These are phyloP conservation scores for Drosophila gunungcola DNA, from an alignment of 1,140 invertebrate species.

Conservation along the genomic window DNA sequence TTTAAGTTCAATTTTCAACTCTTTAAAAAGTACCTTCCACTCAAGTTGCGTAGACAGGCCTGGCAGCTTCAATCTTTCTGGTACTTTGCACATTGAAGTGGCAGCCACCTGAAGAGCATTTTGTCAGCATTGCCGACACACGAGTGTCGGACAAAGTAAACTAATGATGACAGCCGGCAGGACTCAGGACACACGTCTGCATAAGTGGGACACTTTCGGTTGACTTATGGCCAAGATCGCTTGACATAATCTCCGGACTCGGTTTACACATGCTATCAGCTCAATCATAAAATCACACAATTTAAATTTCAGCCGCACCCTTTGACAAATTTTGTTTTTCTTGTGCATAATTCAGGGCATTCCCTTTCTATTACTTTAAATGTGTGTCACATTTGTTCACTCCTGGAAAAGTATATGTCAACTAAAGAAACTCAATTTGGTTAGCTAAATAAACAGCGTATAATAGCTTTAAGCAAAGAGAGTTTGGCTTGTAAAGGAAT, in stretches of 20 bases:
- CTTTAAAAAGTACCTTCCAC: constrained; percentile 27
- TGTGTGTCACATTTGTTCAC: neutral
- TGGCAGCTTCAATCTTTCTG: constrained; percentile 46
- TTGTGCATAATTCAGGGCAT: constrained; percentile 50
- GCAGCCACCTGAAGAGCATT: constrained; percentile 46
- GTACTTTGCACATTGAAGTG: constrained; percentile 41
- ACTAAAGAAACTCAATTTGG: constrained; percentile 48
- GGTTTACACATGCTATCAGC: constrained; percentile 26
- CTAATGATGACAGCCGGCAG: constrained; percentile 45
- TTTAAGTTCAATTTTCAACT: constrained; percentile 4
- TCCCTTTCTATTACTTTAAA: constrained; percentile 2
- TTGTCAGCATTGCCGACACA: constrained; percentile 45
- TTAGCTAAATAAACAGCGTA: constrained; percentile 48
- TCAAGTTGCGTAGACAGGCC: constrained; percentile 27
- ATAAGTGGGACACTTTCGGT: constrained; percentile 30
- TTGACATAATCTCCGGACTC: constrained; percentile 38
- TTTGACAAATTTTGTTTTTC: constrained; percentile 16
- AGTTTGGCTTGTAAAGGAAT: too few species aligned
- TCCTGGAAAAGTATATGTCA: constrained; percentile 21
- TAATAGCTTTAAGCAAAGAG: neutral
- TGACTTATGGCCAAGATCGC: constrained; percentile 47
- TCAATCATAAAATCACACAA: constrained; percentile 13
- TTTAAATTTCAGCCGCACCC: constrained; percentile 3
- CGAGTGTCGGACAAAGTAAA: constrained; percentile 50
- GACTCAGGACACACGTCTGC: constrained; percentile 12